Percentiles rank a stretch among this genome's conserved stretches.
Evolutionary conservation across 64 coral and sea anemone genomes (phyloP).

Genomic region (Orbicella faveolata): DNA sequence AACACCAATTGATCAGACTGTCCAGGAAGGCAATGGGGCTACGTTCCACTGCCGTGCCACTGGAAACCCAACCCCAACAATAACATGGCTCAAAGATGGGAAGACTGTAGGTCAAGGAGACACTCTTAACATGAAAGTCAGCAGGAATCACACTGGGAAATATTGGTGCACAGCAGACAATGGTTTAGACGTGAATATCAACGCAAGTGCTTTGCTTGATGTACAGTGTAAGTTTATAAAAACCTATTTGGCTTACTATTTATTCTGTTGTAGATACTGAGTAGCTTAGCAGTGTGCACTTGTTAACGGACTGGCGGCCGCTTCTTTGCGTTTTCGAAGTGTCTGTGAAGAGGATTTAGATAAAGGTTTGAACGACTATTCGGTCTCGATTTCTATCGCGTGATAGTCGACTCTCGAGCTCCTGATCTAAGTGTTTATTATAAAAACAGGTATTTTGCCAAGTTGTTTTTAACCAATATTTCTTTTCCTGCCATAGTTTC

Average conservation of each 20-base stretch:
- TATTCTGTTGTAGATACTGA: too few relatives aligned
- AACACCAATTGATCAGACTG: background rate
- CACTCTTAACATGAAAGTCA: background rate
- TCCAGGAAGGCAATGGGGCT: background rate
- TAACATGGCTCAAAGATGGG: constrained; percentile 1
- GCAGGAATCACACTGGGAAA: background rate
- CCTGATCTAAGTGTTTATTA: too few relatives aligned
- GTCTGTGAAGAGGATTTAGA: too few relatives aligned
- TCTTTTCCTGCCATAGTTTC: background rate
- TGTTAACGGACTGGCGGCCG: too few relatives aligned
- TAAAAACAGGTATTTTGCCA: background rate
- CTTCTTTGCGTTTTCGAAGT: too few relatives aligned
- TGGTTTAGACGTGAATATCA: background rate
- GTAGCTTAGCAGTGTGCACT: too few relatives aligned
- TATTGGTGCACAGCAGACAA: background rate
- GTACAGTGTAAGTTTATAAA: constrained; percentile 8
- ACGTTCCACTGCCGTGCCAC: background rate
- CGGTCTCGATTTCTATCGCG: too few relatives aligned
- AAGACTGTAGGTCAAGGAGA: background rate
- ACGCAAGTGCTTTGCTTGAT: background rate
- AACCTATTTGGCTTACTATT: too few relatives aligned
- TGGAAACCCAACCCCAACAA: background rate
- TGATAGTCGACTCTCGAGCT: too few relatives aligned
- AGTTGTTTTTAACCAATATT: background rate
- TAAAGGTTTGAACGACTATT: too few relatives aligned